Evolutionary conservation across 2,888 invertebrate genomes (phyloP).

Genomic region (Athrips mouffetella): DNA sequence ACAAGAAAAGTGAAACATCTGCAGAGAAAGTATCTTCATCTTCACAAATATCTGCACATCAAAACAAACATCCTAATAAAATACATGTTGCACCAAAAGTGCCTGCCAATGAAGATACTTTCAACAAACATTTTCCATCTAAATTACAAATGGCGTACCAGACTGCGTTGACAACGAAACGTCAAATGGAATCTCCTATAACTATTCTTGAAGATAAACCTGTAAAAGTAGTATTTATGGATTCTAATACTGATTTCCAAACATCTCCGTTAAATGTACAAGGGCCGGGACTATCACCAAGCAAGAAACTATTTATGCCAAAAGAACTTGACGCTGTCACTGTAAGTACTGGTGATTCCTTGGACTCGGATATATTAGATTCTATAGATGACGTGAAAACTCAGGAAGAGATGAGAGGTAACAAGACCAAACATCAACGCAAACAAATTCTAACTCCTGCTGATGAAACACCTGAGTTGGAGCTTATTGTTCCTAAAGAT

Average conservation of each 20-base stretch:
- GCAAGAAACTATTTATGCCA: slow-evolving; percentile 33
- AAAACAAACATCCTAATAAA: slow-evolving; percentile 37
- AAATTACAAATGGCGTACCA: slow-evolving; percentile 68
- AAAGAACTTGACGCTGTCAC: slow-evolving; percentile 36
- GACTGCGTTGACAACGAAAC: slow-evolving; percentile 59
- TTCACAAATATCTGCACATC: slow-evolving; percentile 39
- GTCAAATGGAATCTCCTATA: slow-evolving; percentile 54
- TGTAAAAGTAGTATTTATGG: slow-evolving; percentile 67
- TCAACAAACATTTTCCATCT: slow-evolving; percentile 56
- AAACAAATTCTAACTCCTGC: slow-evolving; percentile 73
- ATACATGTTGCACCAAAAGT: slow-evolving; percentile 33
- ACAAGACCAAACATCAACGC: slow-evolving; percentile 63
- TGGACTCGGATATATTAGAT: slow-evolving; percentile 54
- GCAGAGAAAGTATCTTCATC: slow-evolving; percentile 47
- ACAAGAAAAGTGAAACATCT: slow-evolving; percentile 45
- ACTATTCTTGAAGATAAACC: slow-evolving; percentile 70
- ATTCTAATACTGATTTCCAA: slow-evolving; percentile 46
- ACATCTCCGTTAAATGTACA: slow-evolving; percentile 55
- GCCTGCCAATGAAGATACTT: slow-evolving; percentile 38
- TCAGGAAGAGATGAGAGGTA: slow-evolving; percentile 51
- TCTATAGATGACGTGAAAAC: slow-evolving; percentile 42
- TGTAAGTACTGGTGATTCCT: slow-evolving; percentile 46
- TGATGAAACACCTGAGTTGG: slow-evolving; percentile 63
- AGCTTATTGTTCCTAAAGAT: slow-evolving; percentile 65
- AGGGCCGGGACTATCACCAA: slow-evolving; percentile 58